phyloP scores from a whole-genome alignment of 1,140 invertebrate species.

The Acyrthosiphon pisum region DNA sequence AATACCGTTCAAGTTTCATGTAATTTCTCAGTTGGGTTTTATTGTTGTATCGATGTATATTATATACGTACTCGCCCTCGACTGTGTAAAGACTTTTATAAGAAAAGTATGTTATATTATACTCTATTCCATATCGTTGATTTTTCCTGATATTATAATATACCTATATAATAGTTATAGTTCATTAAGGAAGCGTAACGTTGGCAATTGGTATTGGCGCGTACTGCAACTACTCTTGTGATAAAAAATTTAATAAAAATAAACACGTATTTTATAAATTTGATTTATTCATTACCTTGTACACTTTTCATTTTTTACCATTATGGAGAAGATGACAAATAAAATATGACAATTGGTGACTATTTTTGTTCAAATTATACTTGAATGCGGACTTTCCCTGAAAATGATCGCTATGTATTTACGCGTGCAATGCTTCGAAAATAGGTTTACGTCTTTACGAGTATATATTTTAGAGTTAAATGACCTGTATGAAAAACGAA shows the following conservation, averaged over 20 bases:
- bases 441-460: neutral
- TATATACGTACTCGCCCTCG: no score
- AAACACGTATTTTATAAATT: neutral
- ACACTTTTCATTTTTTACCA: neutral
- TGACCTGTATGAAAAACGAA: slow-evolving; percentile 21
- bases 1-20: neutral
- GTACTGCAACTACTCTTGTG: neutral
- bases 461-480: slow-evolving; percentile 24
- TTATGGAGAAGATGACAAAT: neutral
- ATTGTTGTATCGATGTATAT: no score
- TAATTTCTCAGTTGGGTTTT: neutral
- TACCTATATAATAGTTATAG: no score
- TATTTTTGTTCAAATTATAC: neutral
- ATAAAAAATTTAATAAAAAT: neutral
- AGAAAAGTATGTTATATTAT: no score
- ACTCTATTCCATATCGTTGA: no score
- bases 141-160: neutral
- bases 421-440: neutral
- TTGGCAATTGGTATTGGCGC: no score
- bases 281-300: neutral
- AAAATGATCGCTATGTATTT: neutral
- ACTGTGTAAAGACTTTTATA: no score
- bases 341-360: neutral
- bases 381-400: neutral
- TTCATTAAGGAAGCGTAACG: neutral